phyloP scores from a whole-genome alignment of 2,888 invertebrate genomes.

The Ceramica pisi region DNA sequence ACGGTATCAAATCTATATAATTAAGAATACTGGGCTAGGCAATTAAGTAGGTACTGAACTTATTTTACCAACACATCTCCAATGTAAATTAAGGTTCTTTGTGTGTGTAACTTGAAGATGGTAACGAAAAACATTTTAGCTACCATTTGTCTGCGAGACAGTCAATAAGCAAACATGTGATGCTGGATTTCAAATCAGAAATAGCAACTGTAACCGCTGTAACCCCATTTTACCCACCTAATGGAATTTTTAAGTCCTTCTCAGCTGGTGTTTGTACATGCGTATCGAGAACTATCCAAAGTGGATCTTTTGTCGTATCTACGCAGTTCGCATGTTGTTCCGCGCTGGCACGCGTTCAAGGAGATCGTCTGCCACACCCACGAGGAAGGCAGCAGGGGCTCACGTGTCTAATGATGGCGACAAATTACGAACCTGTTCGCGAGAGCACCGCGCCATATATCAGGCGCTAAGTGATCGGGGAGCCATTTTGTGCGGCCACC shows the following conservation, averaged over 20 bases:
- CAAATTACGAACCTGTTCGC: slow-evolving; percentile 58
- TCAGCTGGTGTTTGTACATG: background rate
- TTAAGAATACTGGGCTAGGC: too few species aligned
- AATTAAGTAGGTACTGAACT: background rate
- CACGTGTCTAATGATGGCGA: slow-evolving; percentile 66
- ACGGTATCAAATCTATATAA: too few species aligned
- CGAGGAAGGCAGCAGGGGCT: slow-evolving; percentile 70
- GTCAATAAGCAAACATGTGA: background rate
- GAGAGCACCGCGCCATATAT: slow-evolving; percentile 44
- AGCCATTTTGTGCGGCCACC: slow-evolving; percentile 50
- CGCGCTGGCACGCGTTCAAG: slow-evolving; percentile 64
- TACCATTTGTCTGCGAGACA: too few species aligned
- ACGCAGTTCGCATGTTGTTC: background rate
- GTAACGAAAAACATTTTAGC: background rate
- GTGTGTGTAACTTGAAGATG: too few species aligned
- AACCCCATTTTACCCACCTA: background rate
- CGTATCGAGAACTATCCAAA: background rate
- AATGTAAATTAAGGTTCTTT: background rate
- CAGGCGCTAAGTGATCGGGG: slow-evolving; percentile 47
- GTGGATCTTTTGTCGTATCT: slow-evolving; percentile 19
- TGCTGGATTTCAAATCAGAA: background rate
- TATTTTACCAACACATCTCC: background rate
- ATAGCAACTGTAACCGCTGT: background rate
- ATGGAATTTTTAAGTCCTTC: background rate
- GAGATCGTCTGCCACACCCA: slow-evolving; percentile 76